Conservation (phyloP, 2,888 invertebrate genomes). For the Xiphydria camelus region DNA sequence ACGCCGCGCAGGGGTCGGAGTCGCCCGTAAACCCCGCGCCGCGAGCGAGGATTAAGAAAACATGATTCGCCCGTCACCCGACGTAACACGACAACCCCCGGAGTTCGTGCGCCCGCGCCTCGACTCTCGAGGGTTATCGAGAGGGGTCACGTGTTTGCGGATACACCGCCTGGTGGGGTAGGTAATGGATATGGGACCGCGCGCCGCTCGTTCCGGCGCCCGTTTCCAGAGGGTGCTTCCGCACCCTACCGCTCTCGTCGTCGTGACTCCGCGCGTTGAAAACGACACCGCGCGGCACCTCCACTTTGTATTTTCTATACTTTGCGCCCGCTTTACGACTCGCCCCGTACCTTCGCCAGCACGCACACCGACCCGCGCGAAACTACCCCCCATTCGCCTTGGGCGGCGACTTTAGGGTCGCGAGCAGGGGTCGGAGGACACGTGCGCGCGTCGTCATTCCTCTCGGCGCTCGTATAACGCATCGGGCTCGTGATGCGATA, state of each 20-base stretch:
- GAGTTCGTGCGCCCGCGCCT: too few species aligned
- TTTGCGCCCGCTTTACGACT: slow-evolving; percentile 21
- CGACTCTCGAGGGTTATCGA: slow-evolving; percentile 15
- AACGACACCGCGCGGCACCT: slow-evolving; percentile 10
- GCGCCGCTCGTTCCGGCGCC: slow-evolving; percentile 11
- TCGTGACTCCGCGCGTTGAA: slow-evolving; percentile 7
- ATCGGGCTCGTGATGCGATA: too few species aligned
- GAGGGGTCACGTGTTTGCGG: slow-evolving; percentile 32
- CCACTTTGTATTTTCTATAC: slow-evolving; percentile 36
- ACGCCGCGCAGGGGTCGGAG: too few species aligned
- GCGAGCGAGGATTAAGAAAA: slow-evolving; percentile 39
- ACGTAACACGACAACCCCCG: not conserved
- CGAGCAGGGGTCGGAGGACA: too few species aligned
- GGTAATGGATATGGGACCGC: slow-evolving; percentile 42
- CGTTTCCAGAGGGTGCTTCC: slow-evolving; percentile 8
- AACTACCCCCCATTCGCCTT: too few species aligned
- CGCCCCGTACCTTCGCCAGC: slow-evolving; percentile 19
- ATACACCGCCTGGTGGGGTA: slow-evolving; percentile 28
- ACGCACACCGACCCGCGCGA: too few species aligned
- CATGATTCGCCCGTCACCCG: slow-evolving; percentile 27
- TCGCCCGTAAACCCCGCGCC: too few species aligned
- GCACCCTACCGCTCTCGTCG: not conserved
- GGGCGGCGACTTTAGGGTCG: too few species aligned
- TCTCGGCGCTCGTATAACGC: too few species aligned
- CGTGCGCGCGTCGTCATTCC: too few species aligned